Evolutionary conservation across 1,140 invertebrate genomes (phyloP).

Genomic region (Magallana ariakensis): DNA sequence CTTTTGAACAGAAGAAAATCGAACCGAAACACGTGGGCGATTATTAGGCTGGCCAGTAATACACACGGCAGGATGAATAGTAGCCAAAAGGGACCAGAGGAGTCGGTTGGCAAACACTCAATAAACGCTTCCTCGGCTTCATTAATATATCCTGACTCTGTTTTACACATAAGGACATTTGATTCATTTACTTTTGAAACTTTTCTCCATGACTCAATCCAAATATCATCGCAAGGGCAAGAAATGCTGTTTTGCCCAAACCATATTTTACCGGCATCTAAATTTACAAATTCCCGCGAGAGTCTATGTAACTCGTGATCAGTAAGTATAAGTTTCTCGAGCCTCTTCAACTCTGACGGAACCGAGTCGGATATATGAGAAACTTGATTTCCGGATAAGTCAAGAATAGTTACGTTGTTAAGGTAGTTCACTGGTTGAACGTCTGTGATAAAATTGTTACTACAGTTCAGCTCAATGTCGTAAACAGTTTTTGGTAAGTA

Average conservation of each 20-base stretch:
- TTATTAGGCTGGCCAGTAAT: neutral
- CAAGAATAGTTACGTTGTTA: neutral
- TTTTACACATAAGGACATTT: neutral
- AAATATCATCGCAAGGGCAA: neutral
- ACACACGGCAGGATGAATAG: neutral
- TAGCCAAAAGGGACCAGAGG: neutral
- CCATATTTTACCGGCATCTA: neutral
- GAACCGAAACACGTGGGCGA: neutral
- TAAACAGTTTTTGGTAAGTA: conserved; percentile 26
- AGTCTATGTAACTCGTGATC: neutral
- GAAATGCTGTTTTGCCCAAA: neutral
- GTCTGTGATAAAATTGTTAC: neutral
- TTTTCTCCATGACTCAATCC: neutral
- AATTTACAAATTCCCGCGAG: neutral
- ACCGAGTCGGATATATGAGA: neutral
- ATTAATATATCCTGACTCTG: neutral
- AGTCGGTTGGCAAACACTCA: neutral
- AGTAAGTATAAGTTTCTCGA: neutral
- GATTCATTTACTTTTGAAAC: neutral
- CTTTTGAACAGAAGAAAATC: neutral
- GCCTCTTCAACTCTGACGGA: neutral
- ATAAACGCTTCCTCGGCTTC: neutral
- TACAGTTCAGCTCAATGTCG: conserved; percentile 25
- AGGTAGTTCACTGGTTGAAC: neutral
- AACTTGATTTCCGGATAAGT: conserved; percentile 2